phyloP scores from a whole-genome alignment of 1,140 invertebrate species.

The Drosophila guanche region DNA sequence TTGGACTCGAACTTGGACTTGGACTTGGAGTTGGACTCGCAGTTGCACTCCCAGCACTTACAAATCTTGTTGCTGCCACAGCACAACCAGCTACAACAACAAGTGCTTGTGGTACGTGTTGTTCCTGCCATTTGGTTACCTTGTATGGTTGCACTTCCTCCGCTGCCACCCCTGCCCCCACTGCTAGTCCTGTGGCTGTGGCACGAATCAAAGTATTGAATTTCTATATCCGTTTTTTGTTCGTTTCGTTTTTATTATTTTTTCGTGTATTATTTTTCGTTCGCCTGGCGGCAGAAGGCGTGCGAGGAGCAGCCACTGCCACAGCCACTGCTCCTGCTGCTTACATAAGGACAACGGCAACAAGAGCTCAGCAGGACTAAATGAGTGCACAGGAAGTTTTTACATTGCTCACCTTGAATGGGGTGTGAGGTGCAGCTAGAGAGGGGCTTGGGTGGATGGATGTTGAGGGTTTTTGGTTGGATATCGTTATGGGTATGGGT shows the following conservation, averaged over 20 bases:
- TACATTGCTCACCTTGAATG: slow-evolving; percentile 75
- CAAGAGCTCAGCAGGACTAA: slow-evolving; percentile 57
- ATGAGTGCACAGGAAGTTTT: slow-evolving; percentile 81
- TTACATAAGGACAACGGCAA: slow-evolving; percentile 58
- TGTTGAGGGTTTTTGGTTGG: slow-evolving; percentile 2
- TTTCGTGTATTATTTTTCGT: slow-evolving; percentile 54
- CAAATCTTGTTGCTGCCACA: slow-evolving; percentile 55
- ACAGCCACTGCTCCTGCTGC: slow-evolving; percentile 39
- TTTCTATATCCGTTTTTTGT: slow-evolving; percentile 82
- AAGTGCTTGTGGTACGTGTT: slow-evolving; percentile 78
- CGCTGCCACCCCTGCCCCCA: slow-evolving; percentile 25
- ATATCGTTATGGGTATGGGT: slow-evolving; percentile 7
- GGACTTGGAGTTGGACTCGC: too few species aligned
- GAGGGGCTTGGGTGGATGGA: background rate
- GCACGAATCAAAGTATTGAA: slow-evolving; percentile 83
- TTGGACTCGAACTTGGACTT: too few species aligned
- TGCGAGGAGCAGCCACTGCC: slow-evolving; percentile 41
- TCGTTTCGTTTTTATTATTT: slow-evolving; percentile 30
- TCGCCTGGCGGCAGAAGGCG: slow-evolving; percentile 40
- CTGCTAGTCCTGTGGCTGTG: slow-evolving; percentile 51
- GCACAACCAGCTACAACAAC: slow-evolving; percentile 37
- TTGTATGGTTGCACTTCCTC: slow-evolving; percentile 80
- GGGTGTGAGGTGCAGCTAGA: slow-evolving; percentile 12
- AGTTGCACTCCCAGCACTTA: slow-evolving; percentile 22
- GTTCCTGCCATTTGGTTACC: slow-evolving; percentile 80